Conservation (phyloP, 2,797 vertebrate genomes). For the Pseudopleuronectes americanus region DNA sequence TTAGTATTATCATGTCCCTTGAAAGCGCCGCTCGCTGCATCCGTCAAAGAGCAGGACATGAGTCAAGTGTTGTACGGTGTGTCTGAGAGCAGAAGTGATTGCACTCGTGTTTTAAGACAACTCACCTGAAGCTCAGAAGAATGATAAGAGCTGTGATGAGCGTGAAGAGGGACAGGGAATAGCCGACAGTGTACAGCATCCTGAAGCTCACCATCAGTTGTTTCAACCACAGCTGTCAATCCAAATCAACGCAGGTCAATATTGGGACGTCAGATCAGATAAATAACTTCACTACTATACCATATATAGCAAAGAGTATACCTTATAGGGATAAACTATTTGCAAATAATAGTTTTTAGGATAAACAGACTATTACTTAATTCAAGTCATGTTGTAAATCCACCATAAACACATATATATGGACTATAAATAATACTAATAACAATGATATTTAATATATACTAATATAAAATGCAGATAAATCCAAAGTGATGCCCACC, state of each 20-base stretch:
- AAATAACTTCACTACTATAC: neutral
- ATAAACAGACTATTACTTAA: too few relatives aligned
- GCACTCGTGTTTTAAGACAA: neutral
- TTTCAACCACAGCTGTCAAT: conserved; percentile 73
- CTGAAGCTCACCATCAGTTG: conserved; percentile 85
- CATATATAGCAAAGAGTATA: too few relatives aligned
- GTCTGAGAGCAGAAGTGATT: neutral
- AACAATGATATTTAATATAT: too few relatives aligned
- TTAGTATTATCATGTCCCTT: neutral
- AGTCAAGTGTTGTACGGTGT: neutral
- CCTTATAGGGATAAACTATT: neutral
- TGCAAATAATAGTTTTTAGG: neutral
- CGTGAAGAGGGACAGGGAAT: conserved; percentile 83
- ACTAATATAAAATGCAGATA: too few relatives aligned
- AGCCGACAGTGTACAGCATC: conserved; percentile 87
- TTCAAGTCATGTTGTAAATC: too few relatives aligned
- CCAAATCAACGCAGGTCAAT: conserved; percentile 15
- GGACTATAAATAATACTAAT: too few relatives aligned
- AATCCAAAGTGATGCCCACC: too few relatives aligned
- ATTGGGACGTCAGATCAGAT: neutral
- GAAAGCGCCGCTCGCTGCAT: neutral
- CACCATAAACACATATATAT: too few relatives aligned
- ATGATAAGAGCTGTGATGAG: conserved; percentile 83
- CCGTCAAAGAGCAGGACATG: neutral
- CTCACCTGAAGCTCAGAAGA: conserved; percentile 84